phyloP scores from a whole-genome alignment of 2,888 invertebrate genomes.

The Nomada lathburiana region DNA sequence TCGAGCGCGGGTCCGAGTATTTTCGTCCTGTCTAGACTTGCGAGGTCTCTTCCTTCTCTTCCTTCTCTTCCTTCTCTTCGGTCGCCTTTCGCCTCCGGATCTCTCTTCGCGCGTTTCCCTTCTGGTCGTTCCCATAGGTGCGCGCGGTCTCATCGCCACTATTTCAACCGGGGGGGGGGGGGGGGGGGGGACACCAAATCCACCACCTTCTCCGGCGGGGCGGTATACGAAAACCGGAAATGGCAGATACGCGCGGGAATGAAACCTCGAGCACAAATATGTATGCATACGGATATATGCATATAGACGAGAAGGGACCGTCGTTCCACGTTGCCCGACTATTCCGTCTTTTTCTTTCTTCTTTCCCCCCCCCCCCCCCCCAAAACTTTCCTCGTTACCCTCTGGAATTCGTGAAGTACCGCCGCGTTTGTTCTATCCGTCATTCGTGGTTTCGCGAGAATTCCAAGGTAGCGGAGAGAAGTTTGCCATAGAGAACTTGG shows the following conservation, averaged over 20 bases:
- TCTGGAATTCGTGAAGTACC: conserved; percentile 49
- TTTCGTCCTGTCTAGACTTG: conserved; percentile 66
- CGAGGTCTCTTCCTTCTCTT: conserved; percentile 32
- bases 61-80: conserved; percentile 25
- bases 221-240: conserved; percentile 27
- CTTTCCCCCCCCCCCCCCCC: too few species aligned
- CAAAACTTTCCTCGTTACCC: conserved; percentile 67
- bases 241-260: not conserved
- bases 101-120: conserved; percentile 2
- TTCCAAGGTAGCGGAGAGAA: not conserved
- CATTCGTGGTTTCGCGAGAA: conserved; percentile 56
- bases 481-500: conserved; percentile 35
- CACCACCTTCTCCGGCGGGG: not conserved
- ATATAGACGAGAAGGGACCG: conserved; percentile 39
- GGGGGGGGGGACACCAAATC: not conserved
- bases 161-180: not conserved
- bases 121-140: not conserved
- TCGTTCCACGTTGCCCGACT: conserved; percentile 3
- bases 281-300: not conserved
- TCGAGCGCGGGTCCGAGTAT: conserved; percentile 41
- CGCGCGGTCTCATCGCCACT: not conserved
- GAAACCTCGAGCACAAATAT: not conserved
- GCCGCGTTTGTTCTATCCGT: conserved; percentile 29
- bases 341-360: not conserved
- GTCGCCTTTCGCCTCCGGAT: conserved; percentile 7